Conservation (phyloP, 35 echinoderm and acorn worm species). For the Ophiothrix spiculata region DNA sequence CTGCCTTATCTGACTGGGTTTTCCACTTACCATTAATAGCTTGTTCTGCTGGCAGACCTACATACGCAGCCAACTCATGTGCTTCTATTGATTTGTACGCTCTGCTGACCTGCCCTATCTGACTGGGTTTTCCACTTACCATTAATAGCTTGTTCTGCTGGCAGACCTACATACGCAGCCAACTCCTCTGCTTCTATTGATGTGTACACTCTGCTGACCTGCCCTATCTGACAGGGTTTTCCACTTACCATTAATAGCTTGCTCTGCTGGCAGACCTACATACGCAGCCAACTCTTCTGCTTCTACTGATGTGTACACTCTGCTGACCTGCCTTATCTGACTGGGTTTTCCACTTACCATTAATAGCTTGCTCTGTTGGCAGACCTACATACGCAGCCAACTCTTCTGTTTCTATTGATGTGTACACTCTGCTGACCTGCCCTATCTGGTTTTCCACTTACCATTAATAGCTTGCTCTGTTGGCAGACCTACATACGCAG, state of each 20-base stretch:
- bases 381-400: constrained; percentile 82
- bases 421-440: constrained; percentile 74
- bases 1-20: too few species aligned
- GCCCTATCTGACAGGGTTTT: too few species aligned
- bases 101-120: too few species aligned
- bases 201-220: constrained; percentile 80
- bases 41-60: constrained; percentile 71
- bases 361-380: constrained; percentile 78
- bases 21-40: constrained; percentile 62
- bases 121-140: constrained; percentile 69
- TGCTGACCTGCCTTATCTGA: constrained; percentile 65
- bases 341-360: constrained; percentile 71
- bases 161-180: constrained; percentile 72
- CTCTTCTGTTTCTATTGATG: constrained; percentile 82
- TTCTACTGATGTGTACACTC: constrained; percentile 84
- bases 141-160: constrained; percentile 81
- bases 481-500: constrained; percentile 67
- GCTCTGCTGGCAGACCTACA: constrained; percentile 74
- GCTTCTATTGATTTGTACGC: constrained; percentile 80
- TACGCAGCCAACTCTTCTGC: constrained; percentile 82
- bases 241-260: constrained; percentile 82
- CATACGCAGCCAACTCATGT: constrained; percentile 63
- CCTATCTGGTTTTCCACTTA: too few species aligned
- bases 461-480: constrained; percentile 87
- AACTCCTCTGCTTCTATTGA: constrained; percentile 88